Percentiles rank a stretch among this genome's conserved stretches.
Evolutionary conservation across 2,113 vertebrate species (phyloP).

Genomic region (Sminthopsis crassicaudata): DNA sequence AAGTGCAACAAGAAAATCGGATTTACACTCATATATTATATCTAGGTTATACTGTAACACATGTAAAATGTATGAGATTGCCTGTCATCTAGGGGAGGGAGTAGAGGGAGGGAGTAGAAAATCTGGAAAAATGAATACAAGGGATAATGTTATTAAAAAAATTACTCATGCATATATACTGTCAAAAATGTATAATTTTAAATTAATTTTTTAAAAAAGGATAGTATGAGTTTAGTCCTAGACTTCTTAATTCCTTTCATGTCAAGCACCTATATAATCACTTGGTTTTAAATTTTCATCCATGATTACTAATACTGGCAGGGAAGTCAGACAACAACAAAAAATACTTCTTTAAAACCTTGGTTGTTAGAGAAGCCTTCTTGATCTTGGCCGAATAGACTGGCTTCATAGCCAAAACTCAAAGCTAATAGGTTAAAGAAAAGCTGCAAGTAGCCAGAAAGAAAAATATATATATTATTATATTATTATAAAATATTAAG

Average conservation of each 20-base stretch:
- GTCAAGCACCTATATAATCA: background rate
- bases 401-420: background rate
- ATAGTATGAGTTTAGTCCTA: background rate
- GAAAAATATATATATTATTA: no score
- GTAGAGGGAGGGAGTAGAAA: no score
- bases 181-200: no score
- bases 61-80: no score
- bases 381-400: background rate
- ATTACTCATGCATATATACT: no score
- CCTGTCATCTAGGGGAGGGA: no score
- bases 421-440: background rate
- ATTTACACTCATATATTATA: no score
- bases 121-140: no score
- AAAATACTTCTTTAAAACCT: background rate
- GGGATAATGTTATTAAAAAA: no score
- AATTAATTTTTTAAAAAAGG: no score
- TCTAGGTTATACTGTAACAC: no score
- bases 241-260: background rate
- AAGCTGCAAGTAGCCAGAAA: background rate
- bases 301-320: background rate
- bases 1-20: no score
- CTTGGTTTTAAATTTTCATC: background rate
- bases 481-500: rapidly evolving
- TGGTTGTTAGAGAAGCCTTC: background rate
- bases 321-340: background rate